Evolutionary conservation across 2,113 vertebrate genomes (phyloP).

Genomic region (Diadophis punctatus): DNA sequence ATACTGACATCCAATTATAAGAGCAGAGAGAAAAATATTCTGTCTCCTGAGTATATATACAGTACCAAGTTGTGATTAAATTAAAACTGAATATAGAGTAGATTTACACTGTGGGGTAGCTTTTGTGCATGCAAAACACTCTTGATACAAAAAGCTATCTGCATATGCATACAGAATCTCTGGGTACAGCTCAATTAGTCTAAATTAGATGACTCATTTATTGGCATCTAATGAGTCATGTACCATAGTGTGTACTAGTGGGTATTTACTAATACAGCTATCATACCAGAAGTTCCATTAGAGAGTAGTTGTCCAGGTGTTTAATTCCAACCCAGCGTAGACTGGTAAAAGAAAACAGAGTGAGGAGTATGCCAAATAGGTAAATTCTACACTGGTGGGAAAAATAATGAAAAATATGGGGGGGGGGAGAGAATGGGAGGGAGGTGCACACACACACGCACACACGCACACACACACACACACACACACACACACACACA

Average conservation of each 20-base stretch:
- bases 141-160: constrained; percentile 42
- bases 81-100: constrained; percentile 42
- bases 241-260: constrained; percentile 33
- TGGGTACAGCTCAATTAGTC: constrained; percentile 55
- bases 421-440: background rate
- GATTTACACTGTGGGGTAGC: constrained; percentile 39
- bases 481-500: background rate
- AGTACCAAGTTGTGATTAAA: constrained; percentile 42
- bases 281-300: constrained; percentile 28
- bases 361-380: constrained; percentile 50
- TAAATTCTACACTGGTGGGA: constrained; percentile 53
- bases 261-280: constrained; percentile 33
- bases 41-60: constrained; percentile 37
- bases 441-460: background rate
- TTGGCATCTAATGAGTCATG: constrained; percentile 37
- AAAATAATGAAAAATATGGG: constrained; percentile 50
- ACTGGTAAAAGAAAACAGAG: constrained; percentile 39
- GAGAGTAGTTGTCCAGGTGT: constrained; percentile 55
- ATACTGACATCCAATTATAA: constrained; percentile 53
- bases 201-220: constrained; percentile 48
- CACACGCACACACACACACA: background rate
- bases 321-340: constrained; percentile 34
- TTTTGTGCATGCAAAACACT: constrained; percentile 52
- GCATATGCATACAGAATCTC: constrained; percentile 46
- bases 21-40: constrained; percentile 41